Evolutionary conservation across 2,888 invertebrate genomes (phyloP), one percentile per base, ranked within the genome.

Genomic region (Capitulum mitella): DNA sequence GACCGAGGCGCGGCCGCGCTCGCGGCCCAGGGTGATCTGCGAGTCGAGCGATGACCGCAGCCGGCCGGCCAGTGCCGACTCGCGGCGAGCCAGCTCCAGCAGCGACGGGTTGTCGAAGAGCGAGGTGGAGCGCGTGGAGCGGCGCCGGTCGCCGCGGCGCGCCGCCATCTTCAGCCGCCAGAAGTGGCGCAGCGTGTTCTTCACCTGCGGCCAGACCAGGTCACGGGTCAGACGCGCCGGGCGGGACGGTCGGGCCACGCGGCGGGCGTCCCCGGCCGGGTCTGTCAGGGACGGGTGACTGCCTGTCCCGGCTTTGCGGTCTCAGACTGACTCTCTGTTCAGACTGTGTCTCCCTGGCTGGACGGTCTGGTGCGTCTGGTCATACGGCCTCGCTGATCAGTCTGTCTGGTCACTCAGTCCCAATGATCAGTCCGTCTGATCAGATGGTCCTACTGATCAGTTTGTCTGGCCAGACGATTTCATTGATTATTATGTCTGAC

Each of bases 181-280:
- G 78, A 79, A 80, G 79, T 81, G 80, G 76, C 81, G 80, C 76
- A 81, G 46, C 12, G 79, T 80, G 37, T 80, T 40, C 77, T 81
- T 80, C 43, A 81, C 79, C 81, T 81, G 77, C 58, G 29, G 29
- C 10, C 29, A 8, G 58, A 58, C 1, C 3, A 5, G n/a, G 58
- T 51, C 51, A 22, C 22, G 22, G 22, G 51, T 51, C 16, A 16
- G n/a, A n/a, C 26, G 26, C 14, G 58, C 10, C n/a, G n/a, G 58
- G 12, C 8, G 12, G 46, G 58, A 8, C 58, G 29, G 29, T n/a
- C 8, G 10, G 58, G 5, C 29, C 8, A 12, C 3, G 58, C 6
- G 29, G 12, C 58, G 29, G 58, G 1, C 10, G 10, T 8, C 10
- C 58, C 22, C 19, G 54, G 22, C 26, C 3, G 6, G 26, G 54